Conservation (phyloP, 2,888 invertebrate genomes). For the Scelioninae gen. 1 region DNA sequence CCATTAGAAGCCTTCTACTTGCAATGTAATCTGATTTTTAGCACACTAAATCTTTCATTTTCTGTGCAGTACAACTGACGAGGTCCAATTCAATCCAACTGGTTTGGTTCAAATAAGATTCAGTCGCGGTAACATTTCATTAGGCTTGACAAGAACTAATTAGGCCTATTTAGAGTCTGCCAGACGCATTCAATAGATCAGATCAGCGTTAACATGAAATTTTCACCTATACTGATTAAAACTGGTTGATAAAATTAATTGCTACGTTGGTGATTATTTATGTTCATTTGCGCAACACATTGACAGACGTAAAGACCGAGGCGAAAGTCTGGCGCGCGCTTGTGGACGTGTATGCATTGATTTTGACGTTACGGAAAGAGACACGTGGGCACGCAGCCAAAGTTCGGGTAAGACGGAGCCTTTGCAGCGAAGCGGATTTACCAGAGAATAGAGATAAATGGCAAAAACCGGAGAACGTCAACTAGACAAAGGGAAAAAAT, state of each 20-base stretch:
- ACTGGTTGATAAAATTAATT: conserved; percentile 30
- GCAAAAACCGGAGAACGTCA: conserved; percentile 54
- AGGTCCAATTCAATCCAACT: too few species aligned
- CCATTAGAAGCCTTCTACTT: too few species aligned
- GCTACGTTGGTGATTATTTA: conserved; percentile 24
- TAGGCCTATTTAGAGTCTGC: conserved; percentile 14
- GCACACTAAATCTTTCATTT: too few species aligned
- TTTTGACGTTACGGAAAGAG: conserved; percentile 24
- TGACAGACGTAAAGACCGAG: conserved; percentile 3
- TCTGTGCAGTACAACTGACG: too few species aligned
- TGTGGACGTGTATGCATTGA: conserved; percentile 12
- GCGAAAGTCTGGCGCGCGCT: conserved; percentile 5
- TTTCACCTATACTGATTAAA: conserved; percentile 17
- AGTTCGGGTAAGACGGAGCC: conserved; percentile 44
- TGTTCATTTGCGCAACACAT: conserved; percentile 18
- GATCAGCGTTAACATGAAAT: background rate
- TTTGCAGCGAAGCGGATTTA: conserved; percentile 31
- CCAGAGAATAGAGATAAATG: conserved; percentile 61
- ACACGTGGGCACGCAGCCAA: conserved; percentile 62
- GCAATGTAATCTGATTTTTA: too few species aligned
- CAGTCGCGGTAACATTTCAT: background rate
- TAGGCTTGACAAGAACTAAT: conserved; percentile 34
- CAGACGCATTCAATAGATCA: conserved; percentile 15
- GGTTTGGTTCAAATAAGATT: background rate
- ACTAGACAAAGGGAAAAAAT: conserved; percentile 41